These are phyloP conservation scores for Rousettus leschenaultii DNA, from an alignment of 2,113 vertebrate genomes.

Conservation along the genomic window DNA sequence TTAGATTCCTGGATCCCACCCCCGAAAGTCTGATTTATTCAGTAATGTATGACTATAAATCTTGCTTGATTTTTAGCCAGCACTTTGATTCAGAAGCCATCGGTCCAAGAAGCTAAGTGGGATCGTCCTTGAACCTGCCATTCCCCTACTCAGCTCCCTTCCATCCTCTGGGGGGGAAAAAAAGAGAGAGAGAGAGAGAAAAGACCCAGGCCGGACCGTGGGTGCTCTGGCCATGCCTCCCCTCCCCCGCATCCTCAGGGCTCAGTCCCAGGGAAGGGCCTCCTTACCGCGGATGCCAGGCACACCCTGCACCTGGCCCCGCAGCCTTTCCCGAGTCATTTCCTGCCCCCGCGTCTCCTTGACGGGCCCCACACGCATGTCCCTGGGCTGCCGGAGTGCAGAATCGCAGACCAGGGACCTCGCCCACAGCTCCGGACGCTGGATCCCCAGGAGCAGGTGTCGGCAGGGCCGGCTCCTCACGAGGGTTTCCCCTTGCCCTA, in stretches of 20 bases:
- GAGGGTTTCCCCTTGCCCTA: not conserved
- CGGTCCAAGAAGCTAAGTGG: not conserved
- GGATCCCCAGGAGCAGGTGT: not conserved
- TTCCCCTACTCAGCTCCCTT: not conserved
- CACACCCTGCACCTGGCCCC: no score
- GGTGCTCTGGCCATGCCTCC: not conserved
- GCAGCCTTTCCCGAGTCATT: not conserved
- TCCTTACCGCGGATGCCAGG: no score
- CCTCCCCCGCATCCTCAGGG: not conserved
- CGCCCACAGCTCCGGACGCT: not conserved
- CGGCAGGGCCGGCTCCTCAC: no score
- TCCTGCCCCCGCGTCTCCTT: not conserved
- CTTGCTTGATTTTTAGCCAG: not conserved
- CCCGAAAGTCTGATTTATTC: not conserved
- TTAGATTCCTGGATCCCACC: not conserved
- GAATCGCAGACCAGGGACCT: accelerated
- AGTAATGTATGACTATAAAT: not conserved
- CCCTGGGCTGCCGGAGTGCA: accelerated
- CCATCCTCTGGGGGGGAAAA: not conserved
- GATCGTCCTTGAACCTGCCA: accelerated
- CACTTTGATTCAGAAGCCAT: not conserved
- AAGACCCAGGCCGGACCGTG: not conserved
- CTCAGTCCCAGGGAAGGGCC: no score
- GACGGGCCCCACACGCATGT: accelerated
- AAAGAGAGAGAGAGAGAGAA: no score